Percentiles rank a stretch among this genome's conserved stretches.
Conservation (phyloP, 2,888 invertebrate species). For the Capitulum mitella region DNA sequence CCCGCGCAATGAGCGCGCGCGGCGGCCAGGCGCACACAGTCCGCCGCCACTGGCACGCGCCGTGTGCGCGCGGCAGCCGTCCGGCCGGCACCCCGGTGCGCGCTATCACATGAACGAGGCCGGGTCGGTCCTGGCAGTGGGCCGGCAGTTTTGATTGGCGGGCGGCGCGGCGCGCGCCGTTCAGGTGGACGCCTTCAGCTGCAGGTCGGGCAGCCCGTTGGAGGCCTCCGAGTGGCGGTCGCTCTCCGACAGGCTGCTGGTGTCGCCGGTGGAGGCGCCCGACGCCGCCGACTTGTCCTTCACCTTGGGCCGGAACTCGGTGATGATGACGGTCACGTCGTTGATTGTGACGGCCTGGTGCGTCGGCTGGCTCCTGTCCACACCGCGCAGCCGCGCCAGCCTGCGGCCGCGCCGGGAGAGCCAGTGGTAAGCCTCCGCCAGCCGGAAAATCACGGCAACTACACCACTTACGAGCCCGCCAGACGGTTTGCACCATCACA, state of each 20-base stretch:
- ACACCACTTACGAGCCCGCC: no score
- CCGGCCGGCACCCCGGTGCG: neutral
- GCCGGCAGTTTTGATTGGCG: constrained; percentile 18
- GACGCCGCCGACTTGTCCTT: neutral
- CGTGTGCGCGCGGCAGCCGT: neutral
- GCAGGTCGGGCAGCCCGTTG: constrained; percentile 21
- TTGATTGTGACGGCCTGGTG: constrained; percentile 94
- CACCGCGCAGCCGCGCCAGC: constrained; percentile 62
- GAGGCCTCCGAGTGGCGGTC: constrained; percentile 24
- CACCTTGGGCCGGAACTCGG: constrained; percentile 61
- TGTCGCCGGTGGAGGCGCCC: constrained; percentile 22
- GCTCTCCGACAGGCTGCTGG: constrained; percentile 22
- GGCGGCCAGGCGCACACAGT: no score
- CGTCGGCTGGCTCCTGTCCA: constrained; percentile 84
- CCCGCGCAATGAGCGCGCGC: no score
- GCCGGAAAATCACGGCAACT: no score
- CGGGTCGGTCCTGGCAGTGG: neutral
- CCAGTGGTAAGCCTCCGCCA: no score
- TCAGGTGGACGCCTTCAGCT: neutral
- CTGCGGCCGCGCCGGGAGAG: no score
- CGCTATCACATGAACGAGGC: neutral
- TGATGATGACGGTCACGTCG: constrained; percentile 93
- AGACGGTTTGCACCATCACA: no score
- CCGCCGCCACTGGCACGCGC: neutral
- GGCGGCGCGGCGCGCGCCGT: neutral